Evolutionary conservation across 1,140 invertebrate species (phyloP).

Genomic region (Zaprionus africanus): DNA sequence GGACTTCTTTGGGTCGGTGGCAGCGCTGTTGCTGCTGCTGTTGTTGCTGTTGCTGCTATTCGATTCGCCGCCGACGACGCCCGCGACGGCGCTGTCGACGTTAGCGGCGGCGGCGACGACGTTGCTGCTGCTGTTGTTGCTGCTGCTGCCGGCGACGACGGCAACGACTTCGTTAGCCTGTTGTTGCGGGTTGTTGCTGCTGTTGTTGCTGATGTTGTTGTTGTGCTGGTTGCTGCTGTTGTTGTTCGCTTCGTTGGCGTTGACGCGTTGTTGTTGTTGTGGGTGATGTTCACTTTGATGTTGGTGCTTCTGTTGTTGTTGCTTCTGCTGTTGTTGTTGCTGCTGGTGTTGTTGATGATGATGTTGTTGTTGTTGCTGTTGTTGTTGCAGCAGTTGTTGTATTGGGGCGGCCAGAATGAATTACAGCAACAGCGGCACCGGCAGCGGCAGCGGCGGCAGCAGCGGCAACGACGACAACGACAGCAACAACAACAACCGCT

Average conservation of each 20-base stretch:
- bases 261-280: constrained; percentile 3
- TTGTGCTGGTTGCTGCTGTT: constrained; percentile 44
- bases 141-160: constrained; percentile 13
- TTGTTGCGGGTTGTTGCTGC: constrained; percentile 1
- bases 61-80: constrained; percentile 19
- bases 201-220: constrained; percentile 4
- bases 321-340: constrained; percentile 48
- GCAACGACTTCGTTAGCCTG: constrained; percentile 3
- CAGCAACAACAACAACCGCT: constrained; percentile 13
- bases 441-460: constrained; percentile 44
- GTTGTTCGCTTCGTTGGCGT: constrained; percentile 32
- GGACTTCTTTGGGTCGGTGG: constrained; percentile 78
- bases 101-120: constrained; percentile 1
- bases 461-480: constrained; percentile 21
- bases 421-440: constrained; percentile 63
- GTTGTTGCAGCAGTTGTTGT: constrained; percentile 73
- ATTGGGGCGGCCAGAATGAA: constrained; percentile 84
- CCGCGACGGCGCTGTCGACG: constrained; percentile 4
- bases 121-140: constrained; percentile 11
- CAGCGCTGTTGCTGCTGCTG: constrained; percentile 59
- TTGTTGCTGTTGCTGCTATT: constrained; percentile 48
- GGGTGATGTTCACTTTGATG: constrained; percentile 3
- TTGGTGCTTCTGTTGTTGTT: constrained; percentile 30
- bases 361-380: constrained; percentile 55
- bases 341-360: constrained; percentile 22